Percentiles rank a stretch among this genome's conserved stretches.
phyloP scores from a whole-genome alignment of 1,140 invertebrate genomes.

The Zaprionus camerounensis region DNA sequence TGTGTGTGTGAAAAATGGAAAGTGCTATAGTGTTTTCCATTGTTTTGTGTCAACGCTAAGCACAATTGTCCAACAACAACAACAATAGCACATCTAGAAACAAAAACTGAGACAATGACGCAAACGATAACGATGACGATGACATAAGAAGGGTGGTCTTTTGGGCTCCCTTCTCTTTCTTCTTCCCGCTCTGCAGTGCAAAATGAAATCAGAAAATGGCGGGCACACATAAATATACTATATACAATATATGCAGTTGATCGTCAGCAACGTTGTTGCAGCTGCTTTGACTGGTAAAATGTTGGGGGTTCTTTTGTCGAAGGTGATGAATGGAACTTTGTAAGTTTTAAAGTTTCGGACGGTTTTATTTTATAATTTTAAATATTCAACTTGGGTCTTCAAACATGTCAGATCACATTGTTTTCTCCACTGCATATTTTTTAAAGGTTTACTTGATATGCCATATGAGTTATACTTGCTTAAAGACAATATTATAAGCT shows the following conservation, averaged over 20 bases:
- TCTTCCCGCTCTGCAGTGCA: neutral
- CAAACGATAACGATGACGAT: constrained; percentile 7
- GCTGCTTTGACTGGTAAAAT: neutral
- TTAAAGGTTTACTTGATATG: too few species aligned
- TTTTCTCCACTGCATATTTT: too few species aligned
- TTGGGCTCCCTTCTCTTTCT: neutral
- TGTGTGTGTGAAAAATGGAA: constrained; percentile 66
- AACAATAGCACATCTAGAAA: constrained; percentile 19
- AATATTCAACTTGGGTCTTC: neutral
- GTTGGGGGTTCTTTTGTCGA: neutral
- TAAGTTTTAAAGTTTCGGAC: neutral
- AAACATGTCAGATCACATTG: too few species aligned
- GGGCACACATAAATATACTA: neutral
- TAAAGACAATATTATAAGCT: too few species aligned
- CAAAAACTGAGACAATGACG: constrained; percentile 16
- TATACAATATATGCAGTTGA: neutral
- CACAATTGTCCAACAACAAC: constrained; percentile 38
- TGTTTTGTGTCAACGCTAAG: constrained; percentile 64
- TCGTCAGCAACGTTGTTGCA: neutral
- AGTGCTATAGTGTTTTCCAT: constrained; percentile 76
- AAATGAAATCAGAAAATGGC: constrained; percentile 5
- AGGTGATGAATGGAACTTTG: neutral
- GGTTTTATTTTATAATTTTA: neutral
- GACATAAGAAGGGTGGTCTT: constrained; percentile 22
- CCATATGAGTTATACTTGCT: too few species aligned